Evolutionary conservation across 2,888 invertebrate genomes (phyloP).

Genomic region (Homarus gammarus): DNA sequence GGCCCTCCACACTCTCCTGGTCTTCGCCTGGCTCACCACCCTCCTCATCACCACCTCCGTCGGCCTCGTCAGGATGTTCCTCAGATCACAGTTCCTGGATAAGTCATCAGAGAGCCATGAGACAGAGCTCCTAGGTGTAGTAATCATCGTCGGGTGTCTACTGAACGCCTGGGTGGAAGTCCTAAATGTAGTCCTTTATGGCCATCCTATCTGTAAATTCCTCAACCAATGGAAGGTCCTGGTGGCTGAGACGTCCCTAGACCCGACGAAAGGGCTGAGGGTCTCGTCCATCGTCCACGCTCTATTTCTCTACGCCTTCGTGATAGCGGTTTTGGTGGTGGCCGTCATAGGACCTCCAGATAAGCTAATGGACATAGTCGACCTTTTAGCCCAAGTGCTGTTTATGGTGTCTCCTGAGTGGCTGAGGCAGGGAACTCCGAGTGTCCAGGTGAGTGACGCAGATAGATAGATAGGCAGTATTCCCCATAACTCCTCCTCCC

Average conservation of each 20-base stretch:
- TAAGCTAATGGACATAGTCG: slow-evolving; percentile 15
- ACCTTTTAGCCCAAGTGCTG: slow-evolving; percentile 25
- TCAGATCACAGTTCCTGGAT: background rate
- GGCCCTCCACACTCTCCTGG: slow-evolving; percentile 28
- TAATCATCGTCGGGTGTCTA: slow-evolving; percentile 50
- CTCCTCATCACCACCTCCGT: slow-evolving; percentile 33
- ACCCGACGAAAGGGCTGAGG: slow-evolving; percentile 29
- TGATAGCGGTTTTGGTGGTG: slow-evolving; percentile 19
- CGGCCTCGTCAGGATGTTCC: slow-evolving; percentile 10
- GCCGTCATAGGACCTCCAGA: slow-evolving; percentile 16
- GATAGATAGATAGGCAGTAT: too few species aligned
- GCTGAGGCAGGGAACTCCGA: background rate
- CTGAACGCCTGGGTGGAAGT: slow-evolving; percentile 58
- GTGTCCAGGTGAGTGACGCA: background rate
- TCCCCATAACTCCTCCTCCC: too few species aligned
- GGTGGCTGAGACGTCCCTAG: background rate
- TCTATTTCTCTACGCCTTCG: slow-evolving; percentile 24
- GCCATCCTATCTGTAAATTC: slow-evolving; percentile 3
- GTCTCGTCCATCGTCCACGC: slow-evolving; percentile 18
- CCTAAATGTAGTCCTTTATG: slow-evolving; percentile 5
- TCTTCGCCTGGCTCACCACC: slow-evolving; percentile 15
- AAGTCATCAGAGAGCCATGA: background rate
- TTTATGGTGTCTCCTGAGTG: slow-evolving; percentile 7
- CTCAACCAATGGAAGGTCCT: slow-evolving; percentile 47
- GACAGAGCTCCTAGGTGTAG: slow-evolving; percentile 19